Conservation (phyloP, 2,888 invertebrate genomes). For the Pollenia angustigena region DNA sequence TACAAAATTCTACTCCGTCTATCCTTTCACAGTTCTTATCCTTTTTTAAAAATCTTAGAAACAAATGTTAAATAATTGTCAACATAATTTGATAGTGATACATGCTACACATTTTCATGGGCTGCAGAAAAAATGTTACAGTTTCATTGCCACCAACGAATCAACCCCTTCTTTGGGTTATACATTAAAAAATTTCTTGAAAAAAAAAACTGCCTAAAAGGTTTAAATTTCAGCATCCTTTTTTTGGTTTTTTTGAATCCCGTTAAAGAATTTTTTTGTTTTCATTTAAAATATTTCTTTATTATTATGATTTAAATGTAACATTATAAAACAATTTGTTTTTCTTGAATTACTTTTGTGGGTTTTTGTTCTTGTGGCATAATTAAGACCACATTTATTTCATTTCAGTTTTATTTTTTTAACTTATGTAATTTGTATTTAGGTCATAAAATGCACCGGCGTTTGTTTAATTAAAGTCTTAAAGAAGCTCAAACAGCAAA, state of each 20-base stretch:
- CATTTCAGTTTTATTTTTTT: slow-evolving; percentile 11
- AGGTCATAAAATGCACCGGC: slow-evolving; percentile 72
- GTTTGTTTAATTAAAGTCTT: slow-evolving; percentile 58
- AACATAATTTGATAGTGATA: slow-evolving; percentile 69
- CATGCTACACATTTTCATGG: slow-evolving; percentile 39
- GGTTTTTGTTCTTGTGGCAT: slow-evolving; percentile 62
- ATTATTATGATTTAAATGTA: slow-evolving; percentile 72
- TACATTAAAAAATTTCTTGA: slow-evolving; percentile 6
- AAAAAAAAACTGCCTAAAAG: slow-evolving; percentile 44
- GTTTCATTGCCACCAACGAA: slow-evolving; percentile 53
- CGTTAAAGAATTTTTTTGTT: slow-evolving; percentile 45
- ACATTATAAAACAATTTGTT: slow-evolving; percentile 74
- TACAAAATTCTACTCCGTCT: slow-evolving; percentile 39
- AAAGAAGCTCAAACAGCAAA: background rate
- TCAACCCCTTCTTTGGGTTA: slow-evolving; percentile 52
- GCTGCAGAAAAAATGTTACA: slow-evolving; percentile 61
- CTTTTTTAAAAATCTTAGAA: slow-evolving; percentile 52
- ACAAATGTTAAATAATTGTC: slow-evolving; percentile 73
- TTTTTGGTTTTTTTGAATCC: slow-evolving; percentile 12
- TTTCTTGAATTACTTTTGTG: slow-evolving; percentile 74
- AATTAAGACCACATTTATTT: slow-evolving; percentile 69
- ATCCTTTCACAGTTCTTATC: slow-evolving; percentile 58
- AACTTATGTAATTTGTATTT: slow-evolving; percentile 38
- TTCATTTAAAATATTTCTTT: slow-evolving; percentile 1
- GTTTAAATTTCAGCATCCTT: slow-evolving; percentile 71